A percentile compares a stretch with the other conserved stretches of the same genome.
Conservation (phyloP, 1,140 invertebrate genomes). For the Bilobella aurantiaca region DNA sequence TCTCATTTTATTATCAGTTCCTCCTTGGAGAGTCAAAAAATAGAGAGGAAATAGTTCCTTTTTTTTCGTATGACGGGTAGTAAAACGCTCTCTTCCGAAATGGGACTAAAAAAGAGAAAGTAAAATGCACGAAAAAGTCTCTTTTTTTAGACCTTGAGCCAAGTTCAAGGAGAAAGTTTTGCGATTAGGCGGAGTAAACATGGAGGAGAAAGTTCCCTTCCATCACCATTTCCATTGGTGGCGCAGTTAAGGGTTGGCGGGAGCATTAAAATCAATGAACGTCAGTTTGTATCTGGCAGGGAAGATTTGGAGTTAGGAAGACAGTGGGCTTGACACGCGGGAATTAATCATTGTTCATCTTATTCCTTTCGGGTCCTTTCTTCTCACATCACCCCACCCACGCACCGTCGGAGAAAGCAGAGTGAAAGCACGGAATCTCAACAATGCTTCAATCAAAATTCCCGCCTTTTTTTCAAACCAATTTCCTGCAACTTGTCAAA, state of each 20-base stretch:
- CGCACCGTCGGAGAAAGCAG: background rate
- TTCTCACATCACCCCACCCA: background rate
- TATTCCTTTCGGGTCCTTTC: slow-evolving; percentile 8
- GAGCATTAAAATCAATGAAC: slow-evolving; percentile 27
- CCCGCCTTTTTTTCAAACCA: too few relatives aligned
- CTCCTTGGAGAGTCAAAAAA: background rate
- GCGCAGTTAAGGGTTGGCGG: background rate
- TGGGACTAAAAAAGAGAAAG: background rate
- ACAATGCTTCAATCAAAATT: too few relatives aligned
- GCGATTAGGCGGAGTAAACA: background rate
- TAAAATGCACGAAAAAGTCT: background rate
- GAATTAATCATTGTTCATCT: slow-evolving; percentile 31
- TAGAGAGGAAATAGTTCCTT: background rate
- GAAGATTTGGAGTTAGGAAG: slow-evolving; percentile 25
- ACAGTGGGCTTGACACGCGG: slow-evolving; percentile 27
- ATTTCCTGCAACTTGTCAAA: too few relatives aligned
- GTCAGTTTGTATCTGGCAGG: slow-evolving; percentile 29
- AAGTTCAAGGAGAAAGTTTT: background rate
- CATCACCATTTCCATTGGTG: background rate
- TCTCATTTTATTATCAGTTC: background rate
- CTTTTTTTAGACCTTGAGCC: background rate
- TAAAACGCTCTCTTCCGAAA: background rate
- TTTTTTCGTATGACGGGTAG: background rate
- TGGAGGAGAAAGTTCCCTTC: background rate
- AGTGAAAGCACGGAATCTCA: too few relatives aligned